These are phyloP conservation scores for Cassiopea andromeda DNA, from an alignment of 30 jellyfish, hydroid and myxozoan genomes.

Conservation along the genomic window DNA sequence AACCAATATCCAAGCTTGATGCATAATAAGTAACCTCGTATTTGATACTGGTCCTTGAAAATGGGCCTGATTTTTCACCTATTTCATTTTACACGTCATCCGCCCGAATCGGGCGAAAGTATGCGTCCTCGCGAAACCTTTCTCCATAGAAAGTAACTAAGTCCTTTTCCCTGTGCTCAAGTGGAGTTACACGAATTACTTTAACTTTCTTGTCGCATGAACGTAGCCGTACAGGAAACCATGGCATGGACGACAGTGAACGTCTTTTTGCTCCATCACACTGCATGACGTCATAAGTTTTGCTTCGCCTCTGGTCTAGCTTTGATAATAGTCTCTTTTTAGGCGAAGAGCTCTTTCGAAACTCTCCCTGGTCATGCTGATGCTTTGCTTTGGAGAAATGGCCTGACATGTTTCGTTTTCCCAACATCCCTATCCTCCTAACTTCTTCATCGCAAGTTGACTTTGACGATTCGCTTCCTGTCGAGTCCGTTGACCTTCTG, in stretches of 20 bases:
- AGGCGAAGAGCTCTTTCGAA: conserved; percentile 12
- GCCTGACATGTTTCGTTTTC: conserved; percentile 12
- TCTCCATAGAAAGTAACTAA: conserved; percentile 12
- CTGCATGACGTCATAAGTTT: conserved; percentile 13
- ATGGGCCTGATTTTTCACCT: too few species aligned
- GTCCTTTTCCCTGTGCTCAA: conserved; percentile 12
- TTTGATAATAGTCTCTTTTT: conserved; percentile 19
- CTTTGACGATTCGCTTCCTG: conserved; percentile 30
- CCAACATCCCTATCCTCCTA: conserved; percentile 21
- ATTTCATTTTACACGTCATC: neutral
- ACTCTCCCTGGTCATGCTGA: neutral
- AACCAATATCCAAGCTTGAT: too few species aligned
- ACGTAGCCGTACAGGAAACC: conserved; percentile 57
- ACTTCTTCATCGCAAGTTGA: conserved; percentile 63
- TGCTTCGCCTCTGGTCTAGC: conserved; percentile 44
- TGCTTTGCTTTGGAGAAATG: neutral
- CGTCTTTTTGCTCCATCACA: conserved; percentile 31
- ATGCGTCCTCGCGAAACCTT: conserved; percentile 29
- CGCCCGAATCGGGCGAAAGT: conserved; percentile 50
- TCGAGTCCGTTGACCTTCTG: conserved; percentile 49
- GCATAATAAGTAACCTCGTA: too few species aligned
- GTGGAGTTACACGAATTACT: conserved; percentile 51
- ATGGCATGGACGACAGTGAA: conserved; percentile 26
- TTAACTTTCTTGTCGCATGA: conserved; percentile 52
- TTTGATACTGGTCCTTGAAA: too few species aligned